Percentiles rank a stretch among this genome's conserved stretches.
phyloP scores from a whole-genome alignment of 2,888 invertebrate species.

The Lasiommata megera region DNA sequence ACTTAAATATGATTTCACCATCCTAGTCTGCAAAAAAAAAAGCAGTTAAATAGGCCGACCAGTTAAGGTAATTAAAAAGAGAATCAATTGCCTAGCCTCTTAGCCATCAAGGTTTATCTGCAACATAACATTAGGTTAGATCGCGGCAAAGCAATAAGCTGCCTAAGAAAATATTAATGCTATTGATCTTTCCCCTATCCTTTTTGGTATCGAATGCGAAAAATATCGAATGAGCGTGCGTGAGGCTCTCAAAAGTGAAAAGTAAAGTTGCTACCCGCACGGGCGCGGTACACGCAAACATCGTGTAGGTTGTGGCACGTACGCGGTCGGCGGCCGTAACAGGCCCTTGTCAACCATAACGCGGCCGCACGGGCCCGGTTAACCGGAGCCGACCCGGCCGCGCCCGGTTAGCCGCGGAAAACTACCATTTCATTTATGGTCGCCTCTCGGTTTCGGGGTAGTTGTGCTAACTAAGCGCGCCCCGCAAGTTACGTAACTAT shows the following conservation, averaged over 20 bases:
- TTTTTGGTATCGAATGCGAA: too few species aligned
- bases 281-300: conserved; percentile 47
- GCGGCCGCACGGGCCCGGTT: conserved; percentile 62
- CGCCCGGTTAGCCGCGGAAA: conserved; percentile 57
- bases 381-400: conserved; percentile 44
- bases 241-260: conserved; percentile 22
- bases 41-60: too few species aligned
- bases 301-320: conserved; percentile 51
- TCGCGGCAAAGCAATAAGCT: too few species aligned
- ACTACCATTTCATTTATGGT: conserved; percentile 80
- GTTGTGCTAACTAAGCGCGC: conserved; percentile 64
- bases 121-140: too few species aligned
- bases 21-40: too few species aligned
- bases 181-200: too few species aligned
- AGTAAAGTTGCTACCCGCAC: conserved; percentile 26
- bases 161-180: too few species aligned
- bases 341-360: conserved; percentile 79
- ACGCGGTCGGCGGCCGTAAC: conserved; percentile 61
- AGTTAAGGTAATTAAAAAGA: too few species aligned
- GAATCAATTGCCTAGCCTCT: too few species aligned
- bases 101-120: too few species aligned
- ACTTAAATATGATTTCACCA: too few species aligned
- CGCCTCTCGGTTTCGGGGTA: conserved; percentile 71
- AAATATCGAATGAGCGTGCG: background rate
- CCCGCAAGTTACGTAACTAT: conserved; percentile 73